Conservation (phyloP, 2,888 invertebrate genomes). For the Clitarchus hookeri region DNA sequence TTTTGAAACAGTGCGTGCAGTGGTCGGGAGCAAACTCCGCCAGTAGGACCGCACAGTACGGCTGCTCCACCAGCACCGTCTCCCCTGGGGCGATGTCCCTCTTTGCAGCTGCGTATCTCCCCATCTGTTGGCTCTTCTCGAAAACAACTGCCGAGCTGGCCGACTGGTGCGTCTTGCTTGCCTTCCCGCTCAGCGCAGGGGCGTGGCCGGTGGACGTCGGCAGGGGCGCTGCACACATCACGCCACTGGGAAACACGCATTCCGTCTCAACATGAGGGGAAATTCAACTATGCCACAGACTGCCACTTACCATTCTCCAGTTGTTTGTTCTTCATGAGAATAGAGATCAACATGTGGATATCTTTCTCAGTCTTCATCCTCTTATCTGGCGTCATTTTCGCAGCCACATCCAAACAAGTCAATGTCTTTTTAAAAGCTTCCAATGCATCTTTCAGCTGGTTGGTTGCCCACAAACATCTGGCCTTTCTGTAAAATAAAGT, state of each 20-base stretch:
- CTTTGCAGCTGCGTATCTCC: conserved; percentile 74
- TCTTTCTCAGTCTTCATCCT: conserved; percentile 67
- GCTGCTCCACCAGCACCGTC: conserved; percentile 71
- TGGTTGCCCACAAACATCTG: conserved; percentile 69
- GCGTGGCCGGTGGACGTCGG: not conserved
- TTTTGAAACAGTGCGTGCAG: conserved; percentile 72
- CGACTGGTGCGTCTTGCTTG: conserved; percentile 61
- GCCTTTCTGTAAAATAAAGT: conserved; percentile 62
- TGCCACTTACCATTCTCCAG: conserved; percentile 33
- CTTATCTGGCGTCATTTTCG: conserved; percentile 65
- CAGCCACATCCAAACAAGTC: conserved; percentile 68
- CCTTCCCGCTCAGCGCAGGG: not conserved
- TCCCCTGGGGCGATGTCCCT: conserved; percentile 74
- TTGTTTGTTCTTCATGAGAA: conserved; percentile 59
- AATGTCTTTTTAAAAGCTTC: conserved; percentile 68
- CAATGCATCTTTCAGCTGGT: conserved; percentile 67
- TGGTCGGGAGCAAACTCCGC: conserved; percentile 69
- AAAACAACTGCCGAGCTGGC: conserved; percentile 69
- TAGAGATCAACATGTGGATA: conserved; percentile 71
- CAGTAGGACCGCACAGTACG: conserved; percentile 72
- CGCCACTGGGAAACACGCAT: not conserved
- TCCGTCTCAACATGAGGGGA: not conserved
- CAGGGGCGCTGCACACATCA: not conserved
- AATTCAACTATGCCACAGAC: not conserved
- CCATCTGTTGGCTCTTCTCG: conserved; percentile 64